Percentiles rank a stretch among this genome's conserved stretches.
Conservation (phyloP, 2,888 invertebrate genomes). For the Gastracanthus pulcherrimus region DNA sequence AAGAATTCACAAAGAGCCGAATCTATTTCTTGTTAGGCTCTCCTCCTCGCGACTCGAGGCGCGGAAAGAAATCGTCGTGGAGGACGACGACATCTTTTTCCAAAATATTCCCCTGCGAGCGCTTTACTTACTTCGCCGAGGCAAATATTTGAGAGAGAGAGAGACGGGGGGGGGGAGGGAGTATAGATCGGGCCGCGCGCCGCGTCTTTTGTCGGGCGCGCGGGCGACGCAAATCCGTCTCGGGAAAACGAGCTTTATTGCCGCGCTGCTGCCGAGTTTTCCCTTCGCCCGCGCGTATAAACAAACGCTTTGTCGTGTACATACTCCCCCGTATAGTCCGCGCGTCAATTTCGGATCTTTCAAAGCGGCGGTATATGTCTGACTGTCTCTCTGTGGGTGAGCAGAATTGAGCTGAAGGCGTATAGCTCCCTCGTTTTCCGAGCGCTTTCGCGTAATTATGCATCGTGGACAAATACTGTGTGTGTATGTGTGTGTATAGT, state of each 20-base stretch:
- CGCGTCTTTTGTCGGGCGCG: slow-evolving; percentile 29
- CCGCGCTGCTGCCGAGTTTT: slow-evolving; percentile 28
- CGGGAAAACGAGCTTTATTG: slow-evolving; percentile 53
- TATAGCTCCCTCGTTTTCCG: slow-evolving; percentile 3
- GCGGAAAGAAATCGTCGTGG: neutral
- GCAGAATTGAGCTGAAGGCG: no score
- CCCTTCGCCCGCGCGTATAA: slow-evolving; percentile 6
- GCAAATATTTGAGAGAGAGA: slow-evolving; percentile 47
- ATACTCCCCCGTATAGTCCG: neutral
- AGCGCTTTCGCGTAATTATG: slow-evolving; percentile 35
- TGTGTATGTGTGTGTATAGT: neutral
- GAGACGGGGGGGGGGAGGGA: neutral
- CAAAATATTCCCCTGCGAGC: neutral
- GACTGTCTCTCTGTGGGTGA: no score
- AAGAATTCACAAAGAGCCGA: neutral
- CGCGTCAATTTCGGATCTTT: slow-evolving; percentile 21
- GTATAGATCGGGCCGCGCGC: no score
- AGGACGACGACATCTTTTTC: neutral
- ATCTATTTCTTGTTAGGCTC: no score
- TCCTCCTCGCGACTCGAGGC: neutral
- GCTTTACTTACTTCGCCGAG: neutral
- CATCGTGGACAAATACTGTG: slow-evolving; percentile 31
- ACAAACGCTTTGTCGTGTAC: neutral
- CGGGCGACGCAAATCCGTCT: slow-evolving; percentile 39
- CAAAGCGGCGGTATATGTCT: no score